Evolutionary conservation across 2,888 invertebrate genomes (phyloP).

Genomic region (Oligia latruncula): DNA sequence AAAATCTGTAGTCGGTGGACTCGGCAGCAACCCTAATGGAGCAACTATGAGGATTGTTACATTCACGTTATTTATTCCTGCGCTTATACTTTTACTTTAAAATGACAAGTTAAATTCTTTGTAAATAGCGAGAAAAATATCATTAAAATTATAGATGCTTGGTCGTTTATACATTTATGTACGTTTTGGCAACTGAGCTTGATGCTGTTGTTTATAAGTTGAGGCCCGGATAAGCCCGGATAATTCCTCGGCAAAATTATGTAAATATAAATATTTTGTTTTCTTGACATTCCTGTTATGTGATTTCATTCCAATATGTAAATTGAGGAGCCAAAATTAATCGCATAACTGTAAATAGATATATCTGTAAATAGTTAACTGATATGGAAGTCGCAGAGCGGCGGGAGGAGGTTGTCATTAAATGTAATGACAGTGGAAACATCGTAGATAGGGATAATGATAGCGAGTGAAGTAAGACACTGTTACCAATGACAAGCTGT

Average conservation of each 20-base stretch:
- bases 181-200: slow-evolving; percentile 81
- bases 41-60: slow-evolving; percentile 73
- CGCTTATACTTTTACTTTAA: slow-evolving; percentile 82
- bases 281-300: slow-evolving; percentile 88
- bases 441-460: slow-evolving; percentile 77
- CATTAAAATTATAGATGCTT: slow-evolving; percentile 81
- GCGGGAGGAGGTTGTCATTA: slow-evolving; percentile 76
- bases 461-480: slow-evolving; percentile 74
- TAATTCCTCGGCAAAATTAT: slow-evolving; percentile 73
- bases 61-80: slow-evolving; percentile 76
- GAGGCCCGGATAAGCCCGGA: slow-evolving; percentile 62
- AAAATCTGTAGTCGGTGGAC: slow-evolving; percentile 80
- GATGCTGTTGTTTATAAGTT: slow-evolving; percentile 80
- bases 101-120: slow-evolving; percentile 70
- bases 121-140: slow-evolving; percentile 84
- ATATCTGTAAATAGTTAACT: slow-evolving; percentile 86
- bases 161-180: slow-evolving; percentile 75
- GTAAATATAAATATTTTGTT: slow-evolving; percentile 82
- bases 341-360: slow-evolving; percentile 87
- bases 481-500: slow-evolving; percentile 82
- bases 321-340: slow-evolving; percentile 83
- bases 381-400: slow-evolving; percentile 86
- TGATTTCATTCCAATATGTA: slow-evolving; percentile 86
- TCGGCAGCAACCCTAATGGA: slow-evolving; percentile 80
- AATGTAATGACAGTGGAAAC: slow-evolving; percentile 73